Conservation (phyloP, 2,888 invertebrate species). For the Pseudococcus viburni region DNA sequence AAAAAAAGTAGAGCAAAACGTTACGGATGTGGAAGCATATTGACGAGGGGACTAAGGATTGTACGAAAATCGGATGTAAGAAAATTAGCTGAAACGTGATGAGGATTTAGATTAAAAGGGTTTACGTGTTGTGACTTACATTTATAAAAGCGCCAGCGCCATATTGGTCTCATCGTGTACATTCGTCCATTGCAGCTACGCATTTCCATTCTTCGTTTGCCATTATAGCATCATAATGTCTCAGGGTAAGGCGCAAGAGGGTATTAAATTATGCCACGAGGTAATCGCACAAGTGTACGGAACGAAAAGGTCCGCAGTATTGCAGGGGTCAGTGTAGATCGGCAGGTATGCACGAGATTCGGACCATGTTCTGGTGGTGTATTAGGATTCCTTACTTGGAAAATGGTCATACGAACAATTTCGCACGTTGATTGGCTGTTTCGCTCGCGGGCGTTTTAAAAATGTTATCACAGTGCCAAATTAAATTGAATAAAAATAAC, state of each 20-base stretch:
- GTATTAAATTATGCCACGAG: neutral
- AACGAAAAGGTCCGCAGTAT: neutral
- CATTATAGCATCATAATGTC: neutral
- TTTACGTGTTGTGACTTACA: conserved; percentile 53
- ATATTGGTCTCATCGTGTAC: conserved; percentile 47
- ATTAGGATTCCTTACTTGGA: too few relatives aligned
- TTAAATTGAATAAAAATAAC: too few relatives aligned
- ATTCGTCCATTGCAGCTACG: conserved; percentile 16
- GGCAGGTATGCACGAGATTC: too few relatives aligned
- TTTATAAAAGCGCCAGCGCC: conserved; percentile 49
- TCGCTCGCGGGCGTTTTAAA: too few relatives aligned
- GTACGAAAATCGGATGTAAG: conserved; percentile 52
- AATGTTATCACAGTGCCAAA: too few relatives aligned
- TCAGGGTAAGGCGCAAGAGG: neutral
- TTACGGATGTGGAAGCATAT: conserved; percentile 11
- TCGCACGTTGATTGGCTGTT: too few relatives aligned
- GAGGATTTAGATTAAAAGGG: conserved; percentile 53
- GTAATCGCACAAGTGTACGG: neutral
- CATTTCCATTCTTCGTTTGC: conserved; percentile 3
- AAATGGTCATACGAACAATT: too few relatives aligned
- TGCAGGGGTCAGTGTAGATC: neutral
- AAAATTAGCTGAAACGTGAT: conserved; percentile 52
- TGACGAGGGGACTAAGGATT: conserved; percentile 34
- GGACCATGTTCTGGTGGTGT: too few relatives aligned
- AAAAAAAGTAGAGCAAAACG: conserved; percentile 31